Evolutionary conservation across 2,797 vertebrate species (phyloP).

Genomic region (Parauchenoglanis punctatus): DNA sequence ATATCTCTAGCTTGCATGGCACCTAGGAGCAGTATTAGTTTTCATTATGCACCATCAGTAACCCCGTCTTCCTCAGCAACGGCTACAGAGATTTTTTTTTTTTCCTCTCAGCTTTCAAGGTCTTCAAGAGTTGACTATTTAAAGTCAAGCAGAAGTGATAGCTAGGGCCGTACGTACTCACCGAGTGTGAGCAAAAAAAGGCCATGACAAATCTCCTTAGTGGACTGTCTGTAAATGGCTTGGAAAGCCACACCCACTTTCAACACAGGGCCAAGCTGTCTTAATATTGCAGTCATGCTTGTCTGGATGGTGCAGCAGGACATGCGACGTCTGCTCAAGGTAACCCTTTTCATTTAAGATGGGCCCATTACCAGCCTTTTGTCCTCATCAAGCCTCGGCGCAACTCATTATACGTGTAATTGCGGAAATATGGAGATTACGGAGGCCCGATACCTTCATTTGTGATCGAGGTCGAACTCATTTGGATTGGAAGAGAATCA

Average conservation of each 20-base stretch:
- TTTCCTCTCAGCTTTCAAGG: constrained; percentile 69
- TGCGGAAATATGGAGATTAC: constrained; percentile 65
- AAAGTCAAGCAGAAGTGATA: constrained; percentile 52
- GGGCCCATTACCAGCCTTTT: constrained; percentile 61
- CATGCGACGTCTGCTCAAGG: constrained; percentile 63
- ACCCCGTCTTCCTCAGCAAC: constrained; percentile 64
- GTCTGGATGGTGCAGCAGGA: constrained; percentile 62
- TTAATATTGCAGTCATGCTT: constrained; percentile 63
- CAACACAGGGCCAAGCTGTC: constrained; percentile 51
- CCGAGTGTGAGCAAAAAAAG: constrained; percentile 9
- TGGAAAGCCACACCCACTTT: constrained; percentile 43
- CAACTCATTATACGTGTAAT: constrained; percentile 75
- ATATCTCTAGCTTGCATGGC: constrained; percentile 71
- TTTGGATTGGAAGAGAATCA: constrained; percentile 73
- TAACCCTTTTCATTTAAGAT: constrained; percentile 66
- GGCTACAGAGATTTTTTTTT: constrained; percentile 66
- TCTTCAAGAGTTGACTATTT: constrained; percentile 62
- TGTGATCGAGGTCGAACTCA: constrained; percentile 62
- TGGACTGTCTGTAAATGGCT: neutral
- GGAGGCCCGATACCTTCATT: constrained; percentile 59
- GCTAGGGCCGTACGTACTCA: constrained; percentile 47
- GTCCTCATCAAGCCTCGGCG: constrained; percentile 64
- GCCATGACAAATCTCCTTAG: constrained; percentile 65
- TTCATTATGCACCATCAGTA: constrained; percentile 74
- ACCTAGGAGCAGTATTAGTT: constrained; percentile 73